Conservation (phyloP, 2,797 vertebrate genomes). For the Microcaecilia unicolor region DNA sequence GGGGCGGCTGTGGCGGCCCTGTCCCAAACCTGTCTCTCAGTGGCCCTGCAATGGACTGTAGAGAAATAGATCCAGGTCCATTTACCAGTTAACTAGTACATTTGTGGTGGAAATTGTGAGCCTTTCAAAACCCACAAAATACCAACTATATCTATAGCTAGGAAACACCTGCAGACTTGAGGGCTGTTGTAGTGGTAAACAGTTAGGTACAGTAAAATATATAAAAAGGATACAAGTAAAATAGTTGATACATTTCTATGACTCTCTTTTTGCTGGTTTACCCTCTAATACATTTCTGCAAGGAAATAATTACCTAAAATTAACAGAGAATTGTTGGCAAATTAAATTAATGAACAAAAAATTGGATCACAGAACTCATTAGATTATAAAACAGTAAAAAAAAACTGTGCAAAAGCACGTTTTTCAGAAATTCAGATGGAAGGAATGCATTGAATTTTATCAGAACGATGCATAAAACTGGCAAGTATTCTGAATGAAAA, state of each 20-base stretch:
- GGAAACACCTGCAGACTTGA: no score
- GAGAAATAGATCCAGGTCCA: no score
- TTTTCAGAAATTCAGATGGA: conserved; percentile 19
- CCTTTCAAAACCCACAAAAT: no score
- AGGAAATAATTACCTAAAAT: conserved; percentile 22
- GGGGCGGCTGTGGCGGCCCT: no score
- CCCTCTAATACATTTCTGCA: conserved; percentile 11
- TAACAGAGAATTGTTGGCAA: conserved; percentile 31
- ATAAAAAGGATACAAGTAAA: no score
- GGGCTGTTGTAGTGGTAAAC: no score
- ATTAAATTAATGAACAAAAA: conserved; percentile 29
- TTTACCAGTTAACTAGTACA: no score
- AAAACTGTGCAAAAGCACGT: conserved; percentile 4
- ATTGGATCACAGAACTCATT: conserved; percentile 2
- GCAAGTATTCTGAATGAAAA: conserved; percentile 38
- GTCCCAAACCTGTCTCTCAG: no score
- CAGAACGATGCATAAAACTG: conserved; percentile 38
- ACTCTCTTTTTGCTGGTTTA: background rate
- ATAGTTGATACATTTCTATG: background rate
- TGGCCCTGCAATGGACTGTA: no score
- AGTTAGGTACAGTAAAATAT: no score
- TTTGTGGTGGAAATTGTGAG: no score
- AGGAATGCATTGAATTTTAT: conserved; percentile 31
- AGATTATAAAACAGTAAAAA: background rate
- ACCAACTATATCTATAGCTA: no score